Evolutionary conservation across 2,797 vertebrate genomes (phyloP).

Genomic region (Miichthys miiuy): DNA sequence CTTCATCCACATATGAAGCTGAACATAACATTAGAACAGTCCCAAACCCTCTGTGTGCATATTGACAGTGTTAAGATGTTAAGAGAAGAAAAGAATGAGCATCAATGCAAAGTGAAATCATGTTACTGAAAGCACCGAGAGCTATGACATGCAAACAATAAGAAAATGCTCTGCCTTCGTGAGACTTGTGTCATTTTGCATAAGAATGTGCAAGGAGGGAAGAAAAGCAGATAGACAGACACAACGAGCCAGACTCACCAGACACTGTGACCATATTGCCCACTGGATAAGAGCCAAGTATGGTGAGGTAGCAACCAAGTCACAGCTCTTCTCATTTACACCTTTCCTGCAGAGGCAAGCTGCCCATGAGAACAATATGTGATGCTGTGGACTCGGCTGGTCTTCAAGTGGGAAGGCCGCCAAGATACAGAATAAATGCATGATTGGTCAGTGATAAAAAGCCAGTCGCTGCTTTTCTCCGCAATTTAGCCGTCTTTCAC

Average conservation of each 20-base stretch:
- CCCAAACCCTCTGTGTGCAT: not conserved
- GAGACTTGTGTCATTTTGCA: constrained; percentile 8
- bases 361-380: constrained; percentile 66
- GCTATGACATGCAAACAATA: not conserved
- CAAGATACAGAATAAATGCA: constrained; percentile 43
- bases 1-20: not conserved
- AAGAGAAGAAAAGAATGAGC: too few species aligned
- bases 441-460: constrained; percentile 26
- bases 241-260: constrained; percentile 34
- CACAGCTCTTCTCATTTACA: constrained; percentile 68
- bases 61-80: not conserved
- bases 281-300: constrained; percentile 57
- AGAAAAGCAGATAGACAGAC: not conserved
- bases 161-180: not conserved
- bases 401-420: constrained; percentile 29
- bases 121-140: not conserved
- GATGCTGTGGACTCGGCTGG: constrained; percentile 44
- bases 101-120: not conserved
- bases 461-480: constrained; percentile 2
- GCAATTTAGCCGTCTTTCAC: constrained; percentile 47
- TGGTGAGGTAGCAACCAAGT: constrained; percentile 49
- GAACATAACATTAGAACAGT: too few species aligned
- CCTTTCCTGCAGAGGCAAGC: constrained; percentile 71
- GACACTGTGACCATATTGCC: constrained; percentile 47
- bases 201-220: not conserved